phyloP scores from a whole-genome alignment of 2,113 vertebrate species.

The Gobio gobio region DNA sequence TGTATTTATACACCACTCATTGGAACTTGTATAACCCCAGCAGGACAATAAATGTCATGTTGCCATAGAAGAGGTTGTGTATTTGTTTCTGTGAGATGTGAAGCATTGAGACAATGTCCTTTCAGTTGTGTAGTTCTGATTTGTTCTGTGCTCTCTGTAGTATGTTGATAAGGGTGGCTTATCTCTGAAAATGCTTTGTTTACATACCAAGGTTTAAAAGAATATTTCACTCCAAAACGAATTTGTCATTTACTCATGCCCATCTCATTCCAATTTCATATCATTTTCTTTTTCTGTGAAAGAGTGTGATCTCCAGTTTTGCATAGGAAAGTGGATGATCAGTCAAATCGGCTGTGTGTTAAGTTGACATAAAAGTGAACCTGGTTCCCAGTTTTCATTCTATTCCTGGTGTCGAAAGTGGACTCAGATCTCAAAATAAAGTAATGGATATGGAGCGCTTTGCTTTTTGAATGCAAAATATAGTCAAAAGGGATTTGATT shows the following conservation, averaged over 20 bases:
- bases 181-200: conserved; percentile 4
- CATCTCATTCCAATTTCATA: background rate
- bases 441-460: background rate
- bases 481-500: background rate
- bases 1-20: background rate
- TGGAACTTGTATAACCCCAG: background rate
- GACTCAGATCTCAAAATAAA: background rate
- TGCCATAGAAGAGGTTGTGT: conserved; percentile 31
- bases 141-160: conserved; percentile 3
- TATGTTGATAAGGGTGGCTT: conserved; percentile 14
- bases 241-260: background rate
- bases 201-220: conserved; percentile 17
- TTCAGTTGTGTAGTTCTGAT: conserved; percentile 1
- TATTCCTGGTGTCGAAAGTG: background rate
- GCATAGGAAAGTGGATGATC: background rate
- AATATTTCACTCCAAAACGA: background rate
- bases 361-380: background rate
- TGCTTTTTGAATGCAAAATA: background rate
- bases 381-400: background rate
- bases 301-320: background rate
- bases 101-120: background rate
- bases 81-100: conserved; percentile 20
- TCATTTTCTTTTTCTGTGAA: background rate
- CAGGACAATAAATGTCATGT: conserved; percentile 27
- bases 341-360: background rate